Conservation (phyloP, 2,888 invertebrate species). For the Folsomia manolachei region DNA sequence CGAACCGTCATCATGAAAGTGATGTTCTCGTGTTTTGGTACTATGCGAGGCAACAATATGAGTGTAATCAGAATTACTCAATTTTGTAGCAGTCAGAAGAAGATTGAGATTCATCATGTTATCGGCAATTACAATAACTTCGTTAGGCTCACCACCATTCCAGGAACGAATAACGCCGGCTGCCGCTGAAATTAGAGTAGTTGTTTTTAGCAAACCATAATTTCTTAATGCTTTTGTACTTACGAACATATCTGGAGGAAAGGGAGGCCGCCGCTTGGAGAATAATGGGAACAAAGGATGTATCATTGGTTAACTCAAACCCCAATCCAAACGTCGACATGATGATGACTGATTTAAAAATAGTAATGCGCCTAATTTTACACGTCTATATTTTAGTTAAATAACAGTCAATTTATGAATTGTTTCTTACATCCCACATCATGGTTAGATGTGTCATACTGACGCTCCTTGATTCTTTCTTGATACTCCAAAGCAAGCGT, state of each 20-base stretch:
- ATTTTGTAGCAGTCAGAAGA: conserved; percentile 33
- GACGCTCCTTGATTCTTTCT: conserved; percentile 34
- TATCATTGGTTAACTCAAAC: conserved; percentile 28
- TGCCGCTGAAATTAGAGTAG: conserved; percentile 15
- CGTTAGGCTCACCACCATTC: conserved; percentile 38
- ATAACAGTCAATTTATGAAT: no score
- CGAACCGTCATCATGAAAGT: conserved; percentile 40
- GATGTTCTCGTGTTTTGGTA: conserved; percentile 39
- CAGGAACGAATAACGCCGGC: conserved; percentile 42
- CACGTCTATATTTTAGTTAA: no score
- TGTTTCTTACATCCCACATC: conserved; percentile 50
- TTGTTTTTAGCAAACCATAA: not conserved
- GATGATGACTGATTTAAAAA: no score
- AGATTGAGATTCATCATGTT: conserved; percentile 50
- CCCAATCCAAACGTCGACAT: conserved; percentile 48
- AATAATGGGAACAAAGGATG: conserved; percentile 26
- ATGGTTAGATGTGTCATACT: conserved; percentile 45
- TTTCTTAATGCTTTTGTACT: no score
- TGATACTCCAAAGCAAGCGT: conserved; percentile 35
- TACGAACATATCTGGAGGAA: conserved; percentile 42
- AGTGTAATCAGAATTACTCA: conserved; percentile 32
- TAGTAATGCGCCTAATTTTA: no score
- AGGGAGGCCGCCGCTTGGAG: conserved; percentile 43
- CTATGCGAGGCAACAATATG: conserved; percentile 41
- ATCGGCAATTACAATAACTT: conserved; percentile 45